Evolutionary conservation across 2,113 vertebrate genomes (phyloP).

Genomic region (Cheilinus undulatus): DNA sequence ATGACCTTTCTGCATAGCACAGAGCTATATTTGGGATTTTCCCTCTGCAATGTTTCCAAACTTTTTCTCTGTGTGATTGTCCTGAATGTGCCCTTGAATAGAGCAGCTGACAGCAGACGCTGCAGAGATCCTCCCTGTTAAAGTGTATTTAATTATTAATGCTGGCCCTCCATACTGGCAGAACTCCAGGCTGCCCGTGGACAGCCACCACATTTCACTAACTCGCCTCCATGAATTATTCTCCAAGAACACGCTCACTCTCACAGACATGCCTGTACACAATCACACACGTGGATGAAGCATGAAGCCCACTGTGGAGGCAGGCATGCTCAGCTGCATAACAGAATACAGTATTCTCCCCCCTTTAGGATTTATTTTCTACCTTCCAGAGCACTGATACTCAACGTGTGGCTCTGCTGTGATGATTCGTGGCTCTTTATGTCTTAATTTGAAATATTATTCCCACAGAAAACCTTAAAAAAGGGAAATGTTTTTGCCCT

Average conservation of each 20-base stretch:
- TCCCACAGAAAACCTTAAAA: too few relatives aligned
- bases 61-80: constrained; percentile 58
- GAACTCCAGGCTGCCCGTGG: constrained; percentile 58
- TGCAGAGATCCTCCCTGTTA: constrained; percentile 75
- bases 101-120: constrained; percentile 53
- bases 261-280: background rate
- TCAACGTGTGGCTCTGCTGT: too few relatives aligned
- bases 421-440: too few relatives aligned
- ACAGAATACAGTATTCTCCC: too few relatives aligned
- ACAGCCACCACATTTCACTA: constrained; percentile 62
- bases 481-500: too few relatives aligned
- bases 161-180: constrained; percentile 62
- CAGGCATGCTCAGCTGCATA: background rate
- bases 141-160: constrained; percentile 84
- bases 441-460: too few relatives aligned
- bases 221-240: constrained; percentile 69
- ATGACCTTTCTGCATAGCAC: constrained; percentile 40
- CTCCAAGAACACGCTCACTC: constrained; percentile 29
- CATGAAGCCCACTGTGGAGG: background rate
- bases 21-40: constrained; percentile 23
- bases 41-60: constrained; percentile 35
- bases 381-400: too few relatives aligned
- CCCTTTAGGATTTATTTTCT: too few relatives aligned
- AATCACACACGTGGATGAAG: background rate
- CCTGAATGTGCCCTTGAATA: constrained; percentile 68